Percentiles rank a stretch among this genome's conserved stretches.
phyloP scores from a whole-genome alignment of 2,113 vertebrate species.

The Myanophis thanlyinensis region DNA sequence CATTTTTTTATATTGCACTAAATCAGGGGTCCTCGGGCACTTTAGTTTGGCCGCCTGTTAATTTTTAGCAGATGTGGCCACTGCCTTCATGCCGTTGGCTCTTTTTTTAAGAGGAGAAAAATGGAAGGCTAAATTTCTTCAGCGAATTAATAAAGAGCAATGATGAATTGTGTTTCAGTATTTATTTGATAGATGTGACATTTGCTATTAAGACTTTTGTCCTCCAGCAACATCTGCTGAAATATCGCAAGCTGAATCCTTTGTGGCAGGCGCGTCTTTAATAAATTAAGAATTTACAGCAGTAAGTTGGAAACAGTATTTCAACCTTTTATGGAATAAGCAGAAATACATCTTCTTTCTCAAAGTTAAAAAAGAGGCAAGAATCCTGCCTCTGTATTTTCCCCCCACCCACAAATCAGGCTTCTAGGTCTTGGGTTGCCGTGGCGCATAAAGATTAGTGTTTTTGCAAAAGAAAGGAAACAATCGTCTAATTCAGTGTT shows the following conservation, averaged over 20 bases:
- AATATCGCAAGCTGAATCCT: neutral
- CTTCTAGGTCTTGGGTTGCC: neutral
- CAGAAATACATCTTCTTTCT: neutral
- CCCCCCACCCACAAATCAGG: neutral
- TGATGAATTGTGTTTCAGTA: neutral
- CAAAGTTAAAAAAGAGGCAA: neutral
- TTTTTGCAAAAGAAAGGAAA: neutral
- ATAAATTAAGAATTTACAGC: neutral
- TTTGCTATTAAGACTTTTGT: neutral
- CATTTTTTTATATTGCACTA: too few relatives aligned
- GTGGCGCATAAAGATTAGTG: neutral
- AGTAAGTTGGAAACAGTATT: neutral
- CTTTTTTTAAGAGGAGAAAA: neutral
- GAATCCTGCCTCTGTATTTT: neutral
- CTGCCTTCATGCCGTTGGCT: neutral
- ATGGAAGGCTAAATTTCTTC: neutral
- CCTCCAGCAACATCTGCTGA: neutral
- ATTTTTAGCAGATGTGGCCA: neutral
- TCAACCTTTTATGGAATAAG: too few relatives aligned
- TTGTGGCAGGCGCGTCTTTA: neutral
- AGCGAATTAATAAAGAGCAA: neutral
- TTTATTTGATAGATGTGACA: neutral
- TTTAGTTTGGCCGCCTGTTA: neutral
- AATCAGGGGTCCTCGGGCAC: too few relatives aligned
- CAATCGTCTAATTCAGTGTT: neutral